These are phyloP conservation scores for Archegozetes longisetosus DNA, from an alignment of 1,140 invertebrate genomes.

Conservation along the genomic window DNA sequence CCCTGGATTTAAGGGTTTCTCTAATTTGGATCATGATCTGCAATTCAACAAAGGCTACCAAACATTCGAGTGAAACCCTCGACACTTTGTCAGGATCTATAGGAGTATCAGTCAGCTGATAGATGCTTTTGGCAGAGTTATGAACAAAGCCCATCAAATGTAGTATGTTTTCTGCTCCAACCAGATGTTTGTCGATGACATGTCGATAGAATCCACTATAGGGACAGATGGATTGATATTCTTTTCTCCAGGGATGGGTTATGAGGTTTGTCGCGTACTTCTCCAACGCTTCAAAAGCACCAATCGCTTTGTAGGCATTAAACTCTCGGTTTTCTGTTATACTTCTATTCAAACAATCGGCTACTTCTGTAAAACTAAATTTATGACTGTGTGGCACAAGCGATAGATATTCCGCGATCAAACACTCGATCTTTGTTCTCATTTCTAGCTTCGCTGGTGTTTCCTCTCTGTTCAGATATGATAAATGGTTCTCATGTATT, in stretches of 20 bases:
- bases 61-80: conserved; percentile 57
- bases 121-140: conserved; percentile 35
- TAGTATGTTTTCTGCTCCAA: conserved; percentile 54
- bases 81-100: conserved; percentile 61
- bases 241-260: conserved; percentile 69
- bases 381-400: conserved; percentile 19
- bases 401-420: conserved; percentile 20
- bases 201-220: conserved; percentile 73
- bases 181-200: conserved; percentile 57
- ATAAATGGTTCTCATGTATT: conserved; percentile 20
- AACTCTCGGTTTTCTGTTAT: conserved; percentile 52
- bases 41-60: conserved; percentile 74
- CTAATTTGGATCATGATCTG: conserved; percentile 43
- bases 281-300: conserved; percentile 63
- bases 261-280: conserved; percentile 67
- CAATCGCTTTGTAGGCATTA: conserved; percentile 55
- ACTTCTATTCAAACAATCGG: conserved; percentile 30
- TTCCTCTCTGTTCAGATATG: conserved; percentile 22
- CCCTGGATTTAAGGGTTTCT: conserved; percentile 35
- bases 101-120: conserved; percentile 45
- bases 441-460: conserved; percentile 19
- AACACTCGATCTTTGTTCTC: conserved; percentile 18
- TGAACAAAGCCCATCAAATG: conserved; percentile 59
- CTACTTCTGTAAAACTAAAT: conserved; percentile 19
- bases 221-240: conserved; percentile 40